phyloP scores from a whole-genome alignment of 2,888 invertebrate species.

The Ectropis crepuscularia region DNA sequence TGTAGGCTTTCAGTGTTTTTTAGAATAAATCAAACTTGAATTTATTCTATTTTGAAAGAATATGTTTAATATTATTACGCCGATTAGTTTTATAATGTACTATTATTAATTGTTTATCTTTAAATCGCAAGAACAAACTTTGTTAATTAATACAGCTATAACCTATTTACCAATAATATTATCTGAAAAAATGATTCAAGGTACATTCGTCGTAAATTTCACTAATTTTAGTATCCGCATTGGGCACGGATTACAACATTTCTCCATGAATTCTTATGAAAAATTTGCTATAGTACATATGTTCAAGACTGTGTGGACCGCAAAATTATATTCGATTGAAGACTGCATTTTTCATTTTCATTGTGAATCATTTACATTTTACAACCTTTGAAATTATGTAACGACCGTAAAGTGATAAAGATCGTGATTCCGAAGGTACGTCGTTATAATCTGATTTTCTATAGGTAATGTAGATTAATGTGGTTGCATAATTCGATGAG shows the following conservation, averaged over 20 bases:
- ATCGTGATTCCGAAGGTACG: slow-evolving; percentile 8
- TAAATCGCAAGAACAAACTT: too few species aligned
- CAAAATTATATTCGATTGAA: neutral
- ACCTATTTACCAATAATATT: too few species aligned
- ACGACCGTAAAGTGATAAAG: slow-evolving; percentile 10
- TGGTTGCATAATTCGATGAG: slow-evolving; percentile 5
- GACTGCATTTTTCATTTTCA: neutral
- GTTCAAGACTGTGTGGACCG: neutral
- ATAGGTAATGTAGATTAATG: slow-evolving; percentile 19
- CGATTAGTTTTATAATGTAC: too few species aligned
- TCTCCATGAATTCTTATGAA: slow-evolving; percentile 2
- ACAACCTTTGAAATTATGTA: slow-evolving; percentile 8
- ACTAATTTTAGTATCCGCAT: too few species aligned
- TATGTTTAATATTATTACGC: too few species aligned
- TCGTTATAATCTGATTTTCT: slow-evolving; percentile 18
- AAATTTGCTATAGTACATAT: slow-evolving; percentile 1
- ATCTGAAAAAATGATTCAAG: too few species aligned
- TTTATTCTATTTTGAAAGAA: too few species aligned
- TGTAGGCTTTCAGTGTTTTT: too few species aligned
- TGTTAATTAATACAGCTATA: too few species aligned
- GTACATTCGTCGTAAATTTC: too few species aligned
- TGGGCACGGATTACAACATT: neutral
- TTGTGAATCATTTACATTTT: slow-evolving; percentile 5
- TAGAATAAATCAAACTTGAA: too few species aligned
- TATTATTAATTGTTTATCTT: too few species aligned